These are phyloP conservation scores for Astreopora myriophthalma DNA, from an alignment of 64 coral and sea anemone genomes.

Conservation along the genomic window DNA sequence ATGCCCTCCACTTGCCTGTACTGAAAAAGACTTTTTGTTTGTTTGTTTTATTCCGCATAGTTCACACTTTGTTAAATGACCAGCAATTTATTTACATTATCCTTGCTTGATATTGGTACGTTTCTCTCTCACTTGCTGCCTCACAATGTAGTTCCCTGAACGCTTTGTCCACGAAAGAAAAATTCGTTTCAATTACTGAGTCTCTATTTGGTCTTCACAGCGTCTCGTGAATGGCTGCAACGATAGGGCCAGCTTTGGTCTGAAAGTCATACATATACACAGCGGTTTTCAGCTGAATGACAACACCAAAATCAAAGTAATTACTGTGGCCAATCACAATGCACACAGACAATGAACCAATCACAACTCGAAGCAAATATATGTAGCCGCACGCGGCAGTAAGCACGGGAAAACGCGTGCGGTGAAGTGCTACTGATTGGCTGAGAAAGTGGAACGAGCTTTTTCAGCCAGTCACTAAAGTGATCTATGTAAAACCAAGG, in stretches of 20 bases:
- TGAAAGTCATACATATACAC: constrained; percentile 30
- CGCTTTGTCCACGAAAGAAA: background rate
- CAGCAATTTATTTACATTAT: background rate
- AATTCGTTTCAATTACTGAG: background rate
- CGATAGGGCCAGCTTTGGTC: constrained; percentile 89
- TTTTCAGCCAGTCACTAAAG: too few relatives aligned
- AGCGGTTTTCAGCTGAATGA: background rate
- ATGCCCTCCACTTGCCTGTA: too few relatives aligned
- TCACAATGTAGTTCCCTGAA: background rate
- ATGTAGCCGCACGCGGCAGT: too few relatives aligned
- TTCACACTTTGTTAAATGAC: too few relatives aligned
- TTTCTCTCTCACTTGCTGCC: background rate
- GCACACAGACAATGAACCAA: background rate
- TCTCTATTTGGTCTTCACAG: constrained; percentile 24
- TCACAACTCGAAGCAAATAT: too few relatives aligned
- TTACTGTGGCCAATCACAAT: background rate
- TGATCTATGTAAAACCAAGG: too few relatives aligned
- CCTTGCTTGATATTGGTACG: background rate
- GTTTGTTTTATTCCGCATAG: too few relatives aligned
- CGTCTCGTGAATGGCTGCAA: constrained; percentile 93
- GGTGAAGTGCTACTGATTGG: too few relatives aligned
- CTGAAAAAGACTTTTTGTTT: too few relatives aligned
- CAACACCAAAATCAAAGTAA: background rate
- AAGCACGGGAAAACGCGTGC: too few relatives aligned
- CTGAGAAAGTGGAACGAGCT: too few relatives aligned